Evolutionary conservation across 2,113 vertebrate genomes (phyloP).

Genomic region (Malaclemys terrapin): DNA sequence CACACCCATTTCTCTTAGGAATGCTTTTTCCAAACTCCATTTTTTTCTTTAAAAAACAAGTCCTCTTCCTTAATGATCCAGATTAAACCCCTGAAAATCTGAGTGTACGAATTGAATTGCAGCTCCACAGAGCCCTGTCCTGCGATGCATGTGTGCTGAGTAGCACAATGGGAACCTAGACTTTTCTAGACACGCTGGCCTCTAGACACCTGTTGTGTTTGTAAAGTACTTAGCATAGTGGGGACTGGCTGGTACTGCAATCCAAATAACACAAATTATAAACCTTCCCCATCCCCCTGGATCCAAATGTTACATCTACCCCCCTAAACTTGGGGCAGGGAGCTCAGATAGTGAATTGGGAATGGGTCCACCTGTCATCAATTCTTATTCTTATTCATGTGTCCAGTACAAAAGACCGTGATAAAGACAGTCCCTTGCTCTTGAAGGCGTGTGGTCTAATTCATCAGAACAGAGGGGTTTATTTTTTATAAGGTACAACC

Average conservation of each 20-base stretch:
- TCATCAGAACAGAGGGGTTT: background rate
- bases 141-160: background rate
- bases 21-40: rapidly evolving
- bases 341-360: background rate
- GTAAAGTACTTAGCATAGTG: rapidly evolving
- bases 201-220: background rate
- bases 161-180: background rate
- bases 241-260: rapidly evolving
- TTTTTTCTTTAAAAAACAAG: background rate
- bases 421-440: background rate
- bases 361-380: background rate
- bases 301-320: rapidly evolving
- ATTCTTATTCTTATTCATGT: background rate
- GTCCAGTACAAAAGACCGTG: background rate
- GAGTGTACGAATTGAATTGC: rapidly evolving
- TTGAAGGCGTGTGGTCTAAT: background rate
- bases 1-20: background rate
- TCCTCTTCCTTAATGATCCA: background rate
- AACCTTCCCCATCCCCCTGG: background rate
- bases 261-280: background rate
- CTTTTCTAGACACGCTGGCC: background rate
- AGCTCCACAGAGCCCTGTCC: background rate
- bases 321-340: background rate
- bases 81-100: background rate
- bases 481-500: background rate